phyloP scores from a whole-genome alignment of 2,888 invertebrate species.

The Pseudococcus jackbeardsleyi region DNA sequence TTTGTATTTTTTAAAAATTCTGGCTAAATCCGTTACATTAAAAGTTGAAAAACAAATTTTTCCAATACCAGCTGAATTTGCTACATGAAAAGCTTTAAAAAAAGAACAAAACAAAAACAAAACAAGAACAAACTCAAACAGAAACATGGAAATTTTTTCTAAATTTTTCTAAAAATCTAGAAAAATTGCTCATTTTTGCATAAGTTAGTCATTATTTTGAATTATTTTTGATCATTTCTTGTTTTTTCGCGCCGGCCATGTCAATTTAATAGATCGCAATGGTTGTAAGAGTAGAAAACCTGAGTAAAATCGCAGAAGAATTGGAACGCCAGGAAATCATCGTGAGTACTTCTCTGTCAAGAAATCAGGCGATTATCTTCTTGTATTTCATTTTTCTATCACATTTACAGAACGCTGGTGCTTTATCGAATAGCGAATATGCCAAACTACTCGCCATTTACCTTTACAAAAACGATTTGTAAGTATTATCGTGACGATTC shows the following conservation, averaged over 20 bases:
- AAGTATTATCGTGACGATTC: neutral
- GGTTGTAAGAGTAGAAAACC: constrained; percentile 56
- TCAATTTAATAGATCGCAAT: constrained; percentile 8
- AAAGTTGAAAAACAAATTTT: too few relatives aligned
- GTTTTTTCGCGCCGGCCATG: neutral
- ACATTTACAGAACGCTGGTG: constrained; percentile 52
- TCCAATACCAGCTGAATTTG: neutral
- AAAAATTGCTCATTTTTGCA: neutral
- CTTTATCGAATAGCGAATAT: constrained; percentile 58
- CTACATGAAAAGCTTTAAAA: neutral
- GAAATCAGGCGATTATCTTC: neutral
- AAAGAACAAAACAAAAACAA: neutral
- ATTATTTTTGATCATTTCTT: neutral
- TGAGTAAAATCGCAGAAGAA: constrained; percentile 57
- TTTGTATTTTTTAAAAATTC: too few relatives aligned
- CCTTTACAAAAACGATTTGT: constrained; percentile 60
- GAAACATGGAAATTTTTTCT: neutral
- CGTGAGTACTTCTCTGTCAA: neutral
- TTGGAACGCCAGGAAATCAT: constrained; percentile 59
- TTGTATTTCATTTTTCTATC: neutral
- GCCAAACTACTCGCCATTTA: constrained; percentile 60
- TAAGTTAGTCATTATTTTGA: neutral
- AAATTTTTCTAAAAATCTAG: neutral
- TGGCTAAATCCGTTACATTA: too few relatives aligned
- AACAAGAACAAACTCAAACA: neutral